These are phyloP conservation scores for Megalops cyprinoides DNA, from an alignment of 2,797 vertebrate species.

Conservation along the genomic window DNA sequence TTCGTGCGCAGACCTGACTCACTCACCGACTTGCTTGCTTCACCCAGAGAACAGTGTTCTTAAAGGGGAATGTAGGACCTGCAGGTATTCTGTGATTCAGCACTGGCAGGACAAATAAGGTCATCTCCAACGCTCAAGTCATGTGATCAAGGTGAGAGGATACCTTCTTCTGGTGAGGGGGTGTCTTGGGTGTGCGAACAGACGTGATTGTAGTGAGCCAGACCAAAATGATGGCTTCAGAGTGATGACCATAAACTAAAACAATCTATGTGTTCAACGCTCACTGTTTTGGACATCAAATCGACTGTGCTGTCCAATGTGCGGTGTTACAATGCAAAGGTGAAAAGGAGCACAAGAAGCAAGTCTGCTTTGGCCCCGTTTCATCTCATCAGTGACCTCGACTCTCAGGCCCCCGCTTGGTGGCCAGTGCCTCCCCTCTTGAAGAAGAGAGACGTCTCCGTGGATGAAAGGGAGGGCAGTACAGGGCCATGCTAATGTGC, in stretches of 20 bases:
- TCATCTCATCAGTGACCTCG: not conserved
- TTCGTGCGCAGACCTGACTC: too few species aligned
- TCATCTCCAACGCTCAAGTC: not conserved
- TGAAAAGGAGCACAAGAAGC: not conserved
- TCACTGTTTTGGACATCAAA: not conserved
- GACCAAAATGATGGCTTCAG: too few species aligned
- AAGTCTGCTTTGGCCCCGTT: not conserved
- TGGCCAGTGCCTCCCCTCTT: constrained; percentile 23
- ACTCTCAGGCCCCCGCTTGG: not conserved
- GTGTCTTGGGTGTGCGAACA: too few species aligned
- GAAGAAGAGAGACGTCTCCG: constrained; percentile 6
- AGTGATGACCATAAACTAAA: not conserved
- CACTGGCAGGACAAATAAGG: not conserved
- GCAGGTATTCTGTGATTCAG: too few species aligned
- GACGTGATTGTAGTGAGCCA: too few species aligned
- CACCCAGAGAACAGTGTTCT: too few species aligned
- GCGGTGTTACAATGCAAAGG: not conserved
- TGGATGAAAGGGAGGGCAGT: constrained; percentile 25
- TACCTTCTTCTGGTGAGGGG: not conserved
- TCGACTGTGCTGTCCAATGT: not conserved
- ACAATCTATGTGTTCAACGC: not conserved
- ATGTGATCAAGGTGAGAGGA: not conserved
- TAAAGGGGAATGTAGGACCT: too few species aligned
- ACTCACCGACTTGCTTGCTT: too few species aligned
- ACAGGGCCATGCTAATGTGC: constrained; percentile 24